Evolutionary conservation across 1,140 invertebrate species (phyloP).

Genomic region (Propsilocerus akamusi): DNA sequence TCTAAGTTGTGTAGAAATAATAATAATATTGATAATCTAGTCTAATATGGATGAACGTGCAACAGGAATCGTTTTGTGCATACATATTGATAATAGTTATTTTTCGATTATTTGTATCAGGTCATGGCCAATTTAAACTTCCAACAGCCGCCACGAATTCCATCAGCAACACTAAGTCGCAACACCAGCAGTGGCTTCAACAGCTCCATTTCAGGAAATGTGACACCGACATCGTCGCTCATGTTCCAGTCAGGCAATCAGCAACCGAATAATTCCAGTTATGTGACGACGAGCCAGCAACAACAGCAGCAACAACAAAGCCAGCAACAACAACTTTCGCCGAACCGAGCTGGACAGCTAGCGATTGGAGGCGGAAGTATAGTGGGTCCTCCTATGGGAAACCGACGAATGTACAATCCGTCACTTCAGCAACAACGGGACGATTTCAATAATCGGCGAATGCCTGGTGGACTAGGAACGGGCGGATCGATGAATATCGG

Average conservation of each 20-base stretch:
- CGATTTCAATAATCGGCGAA: constrained; percentile 55
- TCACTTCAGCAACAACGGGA: constrained; percentile 33
- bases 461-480: constrained; percentile 30
- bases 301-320: constrained; percentile 17
- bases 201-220: constrained; percentile 43
- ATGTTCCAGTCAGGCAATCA: constrained; percentile 35
- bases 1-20: too few species aligned
- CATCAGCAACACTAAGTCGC: constrained; percentile 41
- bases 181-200: constrained; percentile 36
- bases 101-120: constrained; percentile 18
- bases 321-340: constrained; percentile 37
- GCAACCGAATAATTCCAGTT: constrained; percentile 22
- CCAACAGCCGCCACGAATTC: constrained; percentile 57
- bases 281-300: constrained; percentile 19
- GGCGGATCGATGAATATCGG: constrained; percentile 23
- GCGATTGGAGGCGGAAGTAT: constrained; percentile 32
- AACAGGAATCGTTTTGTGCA: too few species aligned
- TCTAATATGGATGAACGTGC: too few species aligned
- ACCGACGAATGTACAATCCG: not conserved
- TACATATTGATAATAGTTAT: not conserved
- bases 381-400: constrained; percentile 24
- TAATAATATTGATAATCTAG: too few species aligned
- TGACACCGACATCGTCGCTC: constrained; percentile 40
- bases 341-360: constrained; percentile 28
- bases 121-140: constrained; percentile 71